A percentile compares a stretch with the other conserved stretches of the same genome.
phyloP scores from a whole-genome alignment of 2,888 invertebrate species.

The Ypsolopha sequella region DNA sequence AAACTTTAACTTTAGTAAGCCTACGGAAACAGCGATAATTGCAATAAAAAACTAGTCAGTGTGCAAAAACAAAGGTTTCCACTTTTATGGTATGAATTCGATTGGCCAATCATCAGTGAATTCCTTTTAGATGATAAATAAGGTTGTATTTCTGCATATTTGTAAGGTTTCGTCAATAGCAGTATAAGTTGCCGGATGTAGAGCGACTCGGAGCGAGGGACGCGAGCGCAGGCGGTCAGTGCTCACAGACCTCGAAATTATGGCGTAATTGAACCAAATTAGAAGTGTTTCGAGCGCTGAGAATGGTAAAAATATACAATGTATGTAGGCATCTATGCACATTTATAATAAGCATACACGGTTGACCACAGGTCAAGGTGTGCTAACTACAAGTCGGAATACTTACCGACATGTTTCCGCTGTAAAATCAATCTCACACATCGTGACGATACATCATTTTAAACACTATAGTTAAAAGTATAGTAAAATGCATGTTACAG shows the following conservation, averaged over 20 bases:
- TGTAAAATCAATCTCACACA: no score
- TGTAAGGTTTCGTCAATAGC: background rate
- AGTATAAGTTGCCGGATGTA: background rate
- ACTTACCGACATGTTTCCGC: no score
- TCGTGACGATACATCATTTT: no score
- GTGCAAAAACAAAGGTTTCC: no score
- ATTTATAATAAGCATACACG: background rate
- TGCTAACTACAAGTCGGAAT: background rate
- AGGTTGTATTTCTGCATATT: background rate
- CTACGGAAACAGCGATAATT: no score
- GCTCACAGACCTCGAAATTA: conserved; percentile 17
- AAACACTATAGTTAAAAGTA: no score
- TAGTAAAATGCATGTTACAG: no score
- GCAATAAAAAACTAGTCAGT: no score
- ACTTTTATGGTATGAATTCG: no score
- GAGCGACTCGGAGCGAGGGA: conserved; percentile 1
- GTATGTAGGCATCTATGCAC: background rate
- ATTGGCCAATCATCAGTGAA: no score
- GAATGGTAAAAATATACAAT: background rate
- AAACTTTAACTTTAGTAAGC: no score
- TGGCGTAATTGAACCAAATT: conserved; percentile 19
- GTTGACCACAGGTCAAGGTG: background rate
- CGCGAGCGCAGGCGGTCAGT: conserved; percentile 6
- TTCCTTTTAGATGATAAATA: no score
- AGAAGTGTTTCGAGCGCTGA: conserved; percentile 5